A percentile compares a stretch with the other conserved stretches of the same genome.
Evolutionary conservation across 2,797 vertebrate genomes (phyloP).

Genomic region (Ispidina picta): DNA sequence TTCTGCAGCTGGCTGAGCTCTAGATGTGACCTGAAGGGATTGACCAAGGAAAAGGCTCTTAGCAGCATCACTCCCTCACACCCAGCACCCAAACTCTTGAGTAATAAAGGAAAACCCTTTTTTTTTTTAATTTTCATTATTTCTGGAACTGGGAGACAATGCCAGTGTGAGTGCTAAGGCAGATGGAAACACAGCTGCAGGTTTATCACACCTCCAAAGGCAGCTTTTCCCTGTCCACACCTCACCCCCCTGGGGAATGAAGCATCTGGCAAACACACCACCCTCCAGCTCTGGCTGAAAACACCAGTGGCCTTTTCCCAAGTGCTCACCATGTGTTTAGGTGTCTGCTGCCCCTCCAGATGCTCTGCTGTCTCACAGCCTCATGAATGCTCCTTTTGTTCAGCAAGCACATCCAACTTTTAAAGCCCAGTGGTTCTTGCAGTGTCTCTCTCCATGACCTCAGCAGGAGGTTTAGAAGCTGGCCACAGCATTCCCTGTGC

Average conservation of each 20-base stretch:
- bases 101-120: background rate
- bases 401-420: too few relatives aligned
- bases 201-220: background rate
- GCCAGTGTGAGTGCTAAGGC: background rate
- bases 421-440: too few relatives aligned
- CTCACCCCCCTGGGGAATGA: background rate
- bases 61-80: background rate
- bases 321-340: too few relatives aligned
- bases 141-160: background rate
- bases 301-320: background rate
- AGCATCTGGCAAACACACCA: background rate
- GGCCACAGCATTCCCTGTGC: too few relatives aligned
- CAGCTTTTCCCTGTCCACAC: background rate
- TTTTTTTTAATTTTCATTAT: background rate
- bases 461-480: too few relatives aligned
- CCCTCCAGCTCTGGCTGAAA: background rate
- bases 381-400: too few relatives aligned
- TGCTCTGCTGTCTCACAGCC: too few relatives aligned
- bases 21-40: constrained; percentile 10
- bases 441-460: too few relatives aligned
- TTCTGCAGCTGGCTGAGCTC: constrained; percentile 36
- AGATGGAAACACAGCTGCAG: background rate
- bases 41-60: constrained; percentile 37
- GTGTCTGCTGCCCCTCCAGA: background rate
- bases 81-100: background rate